Evolutionary conservation across 2,888 invertebrate genomes (phyloP).

Genomic region (Stegana nigrithorax): DNA sequence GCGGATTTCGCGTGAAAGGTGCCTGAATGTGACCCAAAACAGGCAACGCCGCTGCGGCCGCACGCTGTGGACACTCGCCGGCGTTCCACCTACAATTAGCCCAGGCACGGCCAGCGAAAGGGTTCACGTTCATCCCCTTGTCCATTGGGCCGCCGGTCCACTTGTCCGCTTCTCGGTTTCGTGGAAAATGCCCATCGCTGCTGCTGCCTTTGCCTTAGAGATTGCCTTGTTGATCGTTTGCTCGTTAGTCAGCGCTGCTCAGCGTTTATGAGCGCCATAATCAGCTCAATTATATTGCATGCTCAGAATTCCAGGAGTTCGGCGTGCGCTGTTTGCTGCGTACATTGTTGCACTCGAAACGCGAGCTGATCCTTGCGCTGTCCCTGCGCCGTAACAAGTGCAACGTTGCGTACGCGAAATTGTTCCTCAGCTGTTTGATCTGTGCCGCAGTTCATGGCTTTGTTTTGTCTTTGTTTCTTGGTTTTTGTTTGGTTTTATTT

Average conservation of each 20-base stretch:
- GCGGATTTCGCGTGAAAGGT: slow-evolving; percentile 13
- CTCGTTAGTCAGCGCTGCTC: neutral
- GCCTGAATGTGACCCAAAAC: neutral
- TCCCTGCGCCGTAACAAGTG: slow-evolving; percentile 8
- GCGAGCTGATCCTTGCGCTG: no score
- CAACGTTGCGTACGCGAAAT: no score
- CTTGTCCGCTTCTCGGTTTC: no score
- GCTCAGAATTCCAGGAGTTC: slow-evolving; percentile 50
- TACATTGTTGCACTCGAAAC: slow-evolving; percentile 11
- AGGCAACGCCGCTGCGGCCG: neutral
- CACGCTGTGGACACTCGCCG: neutral
- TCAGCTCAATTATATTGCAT: slow-evolving; percentile 62
- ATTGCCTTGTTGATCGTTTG: neutral
- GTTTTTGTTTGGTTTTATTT: neutral
- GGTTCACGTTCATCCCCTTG: no score
- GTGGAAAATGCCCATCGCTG: neutral
- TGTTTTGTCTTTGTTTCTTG: neutral
- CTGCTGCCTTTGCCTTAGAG: neutral
- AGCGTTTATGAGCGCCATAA: slow-evolving; percentile 55
- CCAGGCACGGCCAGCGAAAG: neutral
- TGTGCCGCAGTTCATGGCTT: neutral
- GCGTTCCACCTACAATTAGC: neutral
- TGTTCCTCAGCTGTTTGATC: neutral
- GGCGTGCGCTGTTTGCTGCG: neutral
- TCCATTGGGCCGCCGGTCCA: no score